phyloP scores from a whole-genome alignment of 2,888 invertebrate genomes.

The Noctua janthe region DNA sequence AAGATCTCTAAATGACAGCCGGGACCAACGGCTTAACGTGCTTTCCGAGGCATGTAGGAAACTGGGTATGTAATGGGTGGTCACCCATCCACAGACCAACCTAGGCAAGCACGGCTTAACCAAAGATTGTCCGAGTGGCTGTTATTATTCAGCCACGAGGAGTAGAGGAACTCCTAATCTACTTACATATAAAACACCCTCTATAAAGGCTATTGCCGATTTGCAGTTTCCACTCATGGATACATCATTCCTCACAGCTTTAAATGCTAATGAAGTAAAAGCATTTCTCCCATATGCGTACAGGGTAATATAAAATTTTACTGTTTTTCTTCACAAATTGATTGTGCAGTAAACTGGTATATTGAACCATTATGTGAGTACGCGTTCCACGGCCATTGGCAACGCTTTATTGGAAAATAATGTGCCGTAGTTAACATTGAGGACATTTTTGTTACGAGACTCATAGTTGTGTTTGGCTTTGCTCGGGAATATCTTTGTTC shows the following conservation, averaged over 20 bases:
- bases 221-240: constrained; percentile 1
- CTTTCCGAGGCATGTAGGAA: not conserved
- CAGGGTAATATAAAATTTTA: constrained; percentile 33
- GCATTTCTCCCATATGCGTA: constrained; percentile 15
- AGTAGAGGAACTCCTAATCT: not conserved
- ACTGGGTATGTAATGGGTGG: not conserved
- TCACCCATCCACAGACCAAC: not conserved
- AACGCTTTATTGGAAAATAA: constrained; percentile 61
- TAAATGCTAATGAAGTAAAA: constrained; percentile 39
- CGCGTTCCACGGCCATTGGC: constrained; percentile 48
- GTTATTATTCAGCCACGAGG: not conserved
- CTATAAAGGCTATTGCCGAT: not conserved
- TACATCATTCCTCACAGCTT: not conserved
- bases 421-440: constrained; percentile 56
- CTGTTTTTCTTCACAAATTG: constrained; percentile 51
- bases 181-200: not conserved
- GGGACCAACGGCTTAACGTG: not conserved
- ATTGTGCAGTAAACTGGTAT: constrained; percentile 54
- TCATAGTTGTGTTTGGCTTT: constrained; percentile 7
- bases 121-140: not conserved
- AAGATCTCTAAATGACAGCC: no score
- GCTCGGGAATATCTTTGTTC: not conserved
- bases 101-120: not conserved
- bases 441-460: constrained; percentile 49
- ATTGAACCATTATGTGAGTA: constrained; percentile 42